Percentiles rank a stretch among this genome's conserved stretches.
These are phyloP conservation scores for Hesperophylax magnus DNA, from an alignment of 1,140 invertebrate genomes.

Conservation along the genomic window DNA sequence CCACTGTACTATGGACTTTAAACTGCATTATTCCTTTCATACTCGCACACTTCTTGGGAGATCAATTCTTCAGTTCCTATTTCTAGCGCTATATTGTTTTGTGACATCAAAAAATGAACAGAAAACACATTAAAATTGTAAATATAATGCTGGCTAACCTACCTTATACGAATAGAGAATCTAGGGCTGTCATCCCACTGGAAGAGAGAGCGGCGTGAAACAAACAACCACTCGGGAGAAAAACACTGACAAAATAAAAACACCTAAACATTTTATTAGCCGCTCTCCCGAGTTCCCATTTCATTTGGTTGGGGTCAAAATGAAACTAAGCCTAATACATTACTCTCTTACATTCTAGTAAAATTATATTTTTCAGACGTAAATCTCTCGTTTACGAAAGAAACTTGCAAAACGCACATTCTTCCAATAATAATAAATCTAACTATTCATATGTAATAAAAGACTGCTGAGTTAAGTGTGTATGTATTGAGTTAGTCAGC, in stretches of 20 bases:
- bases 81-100: constrained; percentile 52
- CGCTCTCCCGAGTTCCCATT: constrained; percentile 4
- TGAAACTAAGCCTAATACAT: constrained; percentile 54
- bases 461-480: too few species aligned
- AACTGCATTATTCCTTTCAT: background rate
- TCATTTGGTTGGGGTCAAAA: constrained; percentile 42
- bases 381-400: constrained; percentile 57
- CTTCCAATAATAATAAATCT: constrained; percentile 51
- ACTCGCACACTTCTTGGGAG: constrained; percentile 45
- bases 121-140: constrained; percentile 33
- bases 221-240: constrained; percentile 17
- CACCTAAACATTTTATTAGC: constrained; percentile 31
- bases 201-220: background rate
- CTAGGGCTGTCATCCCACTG: background rate
- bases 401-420: constrained; percentile 54
- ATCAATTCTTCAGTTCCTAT: constrained; percentile 55
- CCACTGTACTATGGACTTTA: background rate
- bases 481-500: too few species aligned
- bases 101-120: constrained; percentile 51
- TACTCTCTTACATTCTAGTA: constrained; percentile 49
- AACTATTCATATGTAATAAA: constrained; percentile 12
- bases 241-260: constrained; percentile 34
- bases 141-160: background rate
- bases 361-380: constrained; percentile 56
- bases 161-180: background rate